Conservation (phyloP, 2,888 invertebrate species). For the Trisateles emortualis region DNA sequence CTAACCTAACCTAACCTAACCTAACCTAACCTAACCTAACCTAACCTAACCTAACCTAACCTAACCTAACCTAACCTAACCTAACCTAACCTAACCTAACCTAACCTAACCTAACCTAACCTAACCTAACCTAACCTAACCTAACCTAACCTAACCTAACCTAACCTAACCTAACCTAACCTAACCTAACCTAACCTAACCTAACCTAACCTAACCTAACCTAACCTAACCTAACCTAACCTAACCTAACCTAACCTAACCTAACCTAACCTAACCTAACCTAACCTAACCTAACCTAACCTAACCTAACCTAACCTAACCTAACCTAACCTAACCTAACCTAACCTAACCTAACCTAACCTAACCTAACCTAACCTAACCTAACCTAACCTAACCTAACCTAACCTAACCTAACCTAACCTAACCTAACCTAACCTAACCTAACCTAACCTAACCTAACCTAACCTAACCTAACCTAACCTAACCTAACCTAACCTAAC, state of each 20-base stretch:
- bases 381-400: constrained; percentile 11
- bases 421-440: constrained; percentile 12
- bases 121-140: constrained; percentile 36
- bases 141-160: constrained; percentile 38
- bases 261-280: constrained; percentile 15
- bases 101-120: constrained; percentile 42
- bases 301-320: constrained; percentile 11
- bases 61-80: constrained; percentile 33
- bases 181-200: constrained; percentile 14
- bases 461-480: constrained; percentile 19
- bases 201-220: constrained; percentile 6
- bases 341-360: constrained; percentile 10
- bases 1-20: constrained; percentile 27
- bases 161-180: constrained; percentile 40
- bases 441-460: constrained; percentile 13
- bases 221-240: constrained; percentile 12
- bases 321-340: constrained; percentile 11
- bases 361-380: constrained; percentile 11
- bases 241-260: constrained; percentile 18
- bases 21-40: constrained; percentile 28
- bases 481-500: constrained; percentile 20
- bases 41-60: constrained; percentile 39
- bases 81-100: constrained; percentile 33
- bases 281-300: constrained; percentile 11
- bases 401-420: constrained; percentile 11